phyloP scores from a whole-genome alignment of 37 sponge, comb jelly and placozoan species.

The Eunapius fragilis region DNA sequence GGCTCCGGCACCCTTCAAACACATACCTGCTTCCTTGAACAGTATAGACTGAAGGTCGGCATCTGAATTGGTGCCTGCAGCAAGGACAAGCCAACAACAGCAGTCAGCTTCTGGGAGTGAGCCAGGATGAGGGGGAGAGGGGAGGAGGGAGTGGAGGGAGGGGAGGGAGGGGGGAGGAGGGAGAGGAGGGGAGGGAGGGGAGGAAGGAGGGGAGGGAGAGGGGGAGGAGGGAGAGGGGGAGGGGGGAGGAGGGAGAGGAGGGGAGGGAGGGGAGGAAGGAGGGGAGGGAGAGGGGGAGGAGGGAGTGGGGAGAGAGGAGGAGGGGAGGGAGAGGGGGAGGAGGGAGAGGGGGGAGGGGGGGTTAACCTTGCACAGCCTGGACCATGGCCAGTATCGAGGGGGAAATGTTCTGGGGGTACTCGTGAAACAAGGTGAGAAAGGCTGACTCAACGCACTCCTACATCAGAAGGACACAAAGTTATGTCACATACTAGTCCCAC shows the following conservation, averaged over 20 bases:
- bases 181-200: too few relatives aligned
- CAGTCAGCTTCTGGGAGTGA: too few relatives aligned
- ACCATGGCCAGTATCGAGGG: slow-evolving; percentile 60
- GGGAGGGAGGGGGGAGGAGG: too few relatives aligned
- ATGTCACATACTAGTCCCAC: not conserved
- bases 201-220: too few relatives aligned
- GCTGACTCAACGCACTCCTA: slow-evolving; percentile 73
- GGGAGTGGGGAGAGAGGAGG: not conserved
- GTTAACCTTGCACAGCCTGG: slow-evolving; percentile 61
- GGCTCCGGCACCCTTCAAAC: not conserved
- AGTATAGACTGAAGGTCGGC: slow-evolving; percentile 28
- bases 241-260: too few relatives aligned
- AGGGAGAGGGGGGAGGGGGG: not conserved
- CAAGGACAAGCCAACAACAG: too few relatives aligned
- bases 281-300: too few relatives aligned
- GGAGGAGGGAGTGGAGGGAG: too few relatives aligned
- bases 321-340: not conserved
- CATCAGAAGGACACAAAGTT: not conserved
- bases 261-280: too few relatives aligned
- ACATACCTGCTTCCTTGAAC: slow-evolving; percentile 70
- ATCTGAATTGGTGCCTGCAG: slow-evolving; percentile 3
- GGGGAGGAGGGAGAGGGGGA: too few relatives aligned
- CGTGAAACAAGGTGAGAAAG: slow-evolving; percentile 50
- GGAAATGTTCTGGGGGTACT: slow-evolving; percentile 51
- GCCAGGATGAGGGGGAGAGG: too few relatives aligned